Base-by-base conservation (phyloP, 2,797 vertebrate genomes). In the Tenualosa thibaudeaui region DNA sequence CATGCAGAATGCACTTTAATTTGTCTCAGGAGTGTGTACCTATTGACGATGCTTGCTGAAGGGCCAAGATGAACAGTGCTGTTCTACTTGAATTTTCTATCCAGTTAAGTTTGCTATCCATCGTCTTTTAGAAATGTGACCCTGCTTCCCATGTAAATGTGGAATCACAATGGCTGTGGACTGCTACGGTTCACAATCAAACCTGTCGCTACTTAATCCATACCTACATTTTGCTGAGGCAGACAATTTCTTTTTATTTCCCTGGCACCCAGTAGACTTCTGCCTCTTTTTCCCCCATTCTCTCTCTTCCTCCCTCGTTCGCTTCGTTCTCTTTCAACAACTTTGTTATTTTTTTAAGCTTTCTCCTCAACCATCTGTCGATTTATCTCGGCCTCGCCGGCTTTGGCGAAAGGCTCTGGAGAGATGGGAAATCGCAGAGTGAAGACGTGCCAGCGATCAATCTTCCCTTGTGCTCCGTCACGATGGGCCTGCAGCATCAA, bases 371-470 rank as follows among this genome's bases (percentile, higher is more conserved):
- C 89, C 90, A 91, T 91, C 89, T 90, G 90, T 89, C 88, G 51
- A 31, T 88, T 88, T 90, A 89, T 89, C 87, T 89, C 53, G 81
- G 87, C 81, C 83, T 50, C 13, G 60, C 87, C 82, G 88, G 83
- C 86, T 88, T 86, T 86, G 81, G 88, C 83, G 62, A 51, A 46
- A 37, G 82, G 81, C 85, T 89, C 88, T 85, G 85, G 87, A 88
- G 88, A 89, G 86, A 87, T 87, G 82, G 84, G 89, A 87, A 91
- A 90, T 88, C 87, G 89, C 87, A 50, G 84, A 88, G 86, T 81
- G 13, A 86, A 90, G 89, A 91, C 81, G 40, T 90, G 90, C 92
- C 92, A 89, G 91, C 90, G 89, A 94, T 94, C 93, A 93, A 92
- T 94, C 92, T 93, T 92, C 87, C 62, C 90, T 83, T 71, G 68